Evolutionary conservation across 2,888 invertebrate species (phyloP).

Genomic region (Tetrapedia diversipes): DNA sequence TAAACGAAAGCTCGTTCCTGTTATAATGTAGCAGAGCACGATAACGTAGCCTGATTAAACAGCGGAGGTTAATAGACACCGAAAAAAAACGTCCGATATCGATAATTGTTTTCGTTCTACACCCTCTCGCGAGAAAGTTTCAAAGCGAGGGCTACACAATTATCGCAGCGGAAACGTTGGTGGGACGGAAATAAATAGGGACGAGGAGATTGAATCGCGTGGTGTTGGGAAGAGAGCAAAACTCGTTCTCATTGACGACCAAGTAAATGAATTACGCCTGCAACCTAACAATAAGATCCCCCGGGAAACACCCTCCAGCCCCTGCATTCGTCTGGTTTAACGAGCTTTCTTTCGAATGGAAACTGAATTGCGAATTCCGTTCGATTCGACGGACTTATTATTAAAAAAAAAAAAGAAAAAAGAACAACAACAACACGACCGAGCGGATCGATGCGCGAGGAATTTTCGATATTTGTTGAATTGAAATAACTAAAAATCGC

Average conservation of each 20-base stretch:
- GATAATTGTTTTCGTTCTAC: background rate
- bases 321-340: too few relatives aligned
- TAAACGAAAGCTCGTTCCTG: too few relatives aligned
- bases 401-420: too few relatives aligned
- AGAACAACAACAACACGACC: too few relatives aligned
- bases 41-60: too few relatives aligned
- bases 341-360: conserved; percentile 5
- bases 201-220: background rate
- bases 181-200: background rate
- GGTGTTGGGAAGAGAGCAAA: background rate
- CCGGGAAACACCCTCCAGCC: too few relatives aligned
- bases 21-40: too few relatives aligned
- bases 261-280: background rate
- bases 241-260: conserved; percentile 6
- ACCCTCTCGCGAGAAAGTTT: background rate
- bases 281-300: background rate
- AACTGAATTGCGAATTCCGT: background rate
- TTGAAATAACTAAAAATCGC: too few relatives aligned
- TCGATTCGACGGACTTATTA: background rate
- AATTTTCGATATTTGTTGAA: conserved; percentile 3
- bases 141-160: background rate
- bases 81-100: background rate
- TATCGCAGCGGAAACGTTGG: conserved; percentile 2
- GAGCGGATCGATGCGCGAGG: background rate
- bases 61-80: background rate